These are phyloP conservation scores for Circaetus gallicus DNA, from an alignment of 2,113 vertebrate genomes.

Conservation along the genomic window DNA sequence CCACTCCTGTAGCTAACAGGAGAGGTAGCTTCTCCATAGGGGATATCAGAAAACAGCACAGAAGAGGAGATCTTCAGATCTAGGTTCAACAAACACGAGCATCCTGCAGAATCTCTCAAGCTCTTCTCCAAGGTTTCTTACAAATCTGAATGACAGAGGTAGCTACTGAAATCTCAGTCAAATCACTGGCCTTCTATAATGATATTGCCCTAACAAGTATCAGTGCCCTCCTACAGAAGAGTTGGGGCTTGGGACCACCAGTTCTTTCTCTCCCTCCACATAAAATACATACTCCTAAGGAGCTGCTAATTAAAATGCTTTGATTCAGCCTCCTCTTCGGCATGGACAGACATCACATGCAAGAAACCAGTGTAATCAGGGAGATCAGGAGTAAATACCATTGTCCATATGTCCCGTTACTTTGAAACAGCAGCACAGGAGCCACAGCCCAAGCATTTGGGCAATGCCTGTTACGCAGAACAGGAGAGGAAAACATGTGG, in stretches of 20 bases:
- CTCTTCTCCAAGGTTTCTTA: neutral
- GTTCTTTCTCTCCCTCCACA: neutral
- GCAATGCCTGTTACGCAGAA: neutral
- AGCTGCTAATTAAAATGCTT: neutral
- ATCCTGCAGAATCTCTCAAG: neutral
- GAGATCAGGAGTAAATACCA: neutral
- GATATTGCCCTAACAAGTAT: neutral
- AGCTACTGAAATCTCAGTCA: neutral
- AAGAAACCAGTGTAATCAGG: neutral
- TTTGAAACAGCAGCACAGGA: neutral
- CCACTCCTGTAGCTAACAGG: neutral
- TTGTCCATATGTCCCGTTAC: accelerated
- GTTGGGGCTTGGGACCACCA: neutral
- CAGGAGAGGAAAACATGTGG: neutral
- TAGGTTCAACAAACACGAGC: neutral
- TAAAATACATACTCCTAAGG: neutral
- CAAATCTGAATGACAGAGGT: neutral
- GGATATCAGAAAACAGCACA: neutral
- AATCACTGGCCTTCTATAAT: neutral
- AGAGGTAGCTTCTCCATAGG: neutral
- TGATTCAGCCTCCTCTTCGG: neutral
- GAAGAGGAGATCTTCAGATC: neutral
- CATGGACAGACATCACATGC: neutral
- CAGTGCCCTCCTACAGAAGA: neutral
- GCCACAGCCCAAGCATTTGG: neutral